Evolutionary conservation across 2,888 invertebrate species (phyloP).

Genomic region (Xestia sexstrigata): DNA sequence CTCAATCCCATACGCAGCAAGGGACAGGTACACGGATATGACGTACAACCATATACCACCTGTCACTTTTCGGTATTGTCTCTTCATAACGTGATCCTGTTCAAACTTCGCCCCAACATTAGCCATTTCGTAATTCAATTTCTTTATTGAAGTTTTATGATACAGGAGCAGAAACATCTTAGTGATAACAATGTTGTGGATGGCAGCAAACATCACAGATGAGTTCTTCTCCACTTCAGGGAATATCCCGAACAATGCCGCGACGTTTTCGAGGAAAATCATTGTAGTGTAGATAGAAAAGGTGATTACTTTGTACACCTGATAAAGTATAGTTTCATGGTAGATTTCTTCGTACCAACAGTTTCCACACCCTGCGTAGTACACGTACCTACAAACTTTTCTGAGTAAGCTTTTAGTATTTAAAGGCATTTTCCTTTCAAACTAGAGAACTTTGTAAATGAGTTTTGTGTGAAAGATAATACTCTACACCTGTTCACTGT

Average conservation of each 20-base stretch:
- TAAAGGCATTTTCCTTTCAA: conserved; percentile 69
- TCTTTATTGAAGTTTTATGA: conserved; percentile 81
- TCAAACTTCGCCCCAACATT: conserved; percentile 79
- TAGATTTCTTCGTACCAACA: conserved; percentile 81
- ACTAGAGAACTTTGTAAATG: not conserved
- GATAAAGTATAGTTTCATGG: conserved; percentile 76
- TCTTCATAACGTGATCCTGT: conserved; percentile 78
- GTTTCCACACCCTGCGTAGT: conserved; percentile 82
- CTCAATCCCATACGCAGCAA: conserved; percentile 82
- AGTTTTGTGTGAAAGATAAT: conserved; percentile 19
- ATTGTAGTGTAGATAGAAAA: conserved; percentile 81
- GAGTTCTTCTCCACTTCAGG: conserved; percentile 85
- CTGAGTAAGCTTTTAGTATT: conserved; percentile 78
- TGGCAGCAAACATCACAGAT: conserved; percentile 85
- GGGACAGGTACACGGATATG: conserved; percentile 82
- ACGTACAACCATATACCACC: conserved; percentile 79
- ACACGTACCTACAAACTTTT: conserved; percentile 82
- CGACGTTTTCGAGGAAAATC: conserved; percentile 84
- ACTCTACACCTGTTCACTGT: conserved; percentile 17
- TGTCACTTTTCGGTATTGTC: conserved; percentile 81
- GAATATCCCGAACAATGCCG: conserved; percentile 82
- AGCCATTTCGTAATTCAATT: conserved; percentile 84
- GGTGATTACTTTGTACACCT: conserved; percentile 76
- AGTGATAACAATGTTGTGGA: conserved; percentile 83
- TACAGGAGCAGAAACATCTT: conserved; percentile 84